Conservation (phyloP, 1,140 invertebrate species). For the Cryptotermes secundus region DNA sequence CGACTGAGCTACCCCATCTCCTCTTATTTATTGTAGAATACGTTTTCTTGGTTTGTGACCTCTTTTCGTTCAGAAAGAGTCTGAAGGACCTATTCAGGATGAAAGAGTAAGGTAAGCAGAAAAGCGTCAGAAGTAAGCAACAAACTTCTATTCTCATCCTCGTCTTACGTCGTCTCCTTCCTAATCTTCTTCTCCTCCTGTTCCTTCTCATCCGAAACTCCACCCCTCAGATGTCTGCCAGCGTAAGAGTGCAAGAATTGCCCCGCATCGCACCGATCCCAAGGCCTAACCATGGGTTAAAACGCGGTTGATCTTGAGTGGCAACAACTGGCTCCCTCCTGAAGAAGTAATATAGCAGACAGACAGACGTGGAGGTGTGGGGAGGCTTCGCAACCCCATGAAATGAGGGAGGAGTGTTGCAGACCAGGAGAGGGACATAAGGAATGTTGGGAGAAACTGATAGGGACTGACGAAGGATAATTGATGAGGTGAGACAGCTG, state of each 20-base stretch:
- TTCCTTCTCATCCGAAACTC: too few relatives aligned
- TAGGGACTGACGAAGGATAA: not conserved
- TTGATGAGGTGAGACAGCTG: conserved; percentile 4
- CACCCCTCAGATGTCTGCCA: too few relatives aligned
- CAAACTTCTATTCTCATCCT: too few relatives aligned
- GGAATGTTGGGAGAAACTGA: not conserved
- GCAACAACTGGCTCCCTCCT: not conserved
- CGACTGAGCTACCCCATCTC: too few relatives aligned
- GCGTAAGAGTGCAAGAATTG: not conserved
- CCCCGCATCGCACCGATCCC: not conserved
- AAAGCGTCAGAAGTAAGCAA: too few relatives aligned
- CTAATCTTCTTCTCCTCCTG: too few relatives aligned
- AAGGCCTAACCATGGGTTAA: not conserved
- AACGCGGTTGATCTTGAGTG: not conserved
- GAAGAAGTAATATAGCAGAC: not conserved
- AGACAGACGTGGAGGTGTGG: not conserved
- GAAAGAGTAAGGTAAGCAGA: too few relatives aligned
- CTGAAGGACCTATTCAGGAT: too few relatives aligned
- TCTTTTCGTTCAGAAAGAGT: too few relatives aligned
- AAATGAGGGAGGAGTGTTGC: not conserved
- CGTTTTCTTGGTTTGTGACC: too few relatives aligned
- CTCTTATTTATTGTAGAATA: too few relatives aligned
- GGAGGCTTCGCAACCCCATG: not conserved
- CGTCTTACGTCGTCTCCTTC: too few relatives aligned
- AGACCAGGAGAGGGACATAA: not conserved